Conservation (phyloP, 1,140 invertebrate genomes). For the Bradynema listronoti region DNA sequence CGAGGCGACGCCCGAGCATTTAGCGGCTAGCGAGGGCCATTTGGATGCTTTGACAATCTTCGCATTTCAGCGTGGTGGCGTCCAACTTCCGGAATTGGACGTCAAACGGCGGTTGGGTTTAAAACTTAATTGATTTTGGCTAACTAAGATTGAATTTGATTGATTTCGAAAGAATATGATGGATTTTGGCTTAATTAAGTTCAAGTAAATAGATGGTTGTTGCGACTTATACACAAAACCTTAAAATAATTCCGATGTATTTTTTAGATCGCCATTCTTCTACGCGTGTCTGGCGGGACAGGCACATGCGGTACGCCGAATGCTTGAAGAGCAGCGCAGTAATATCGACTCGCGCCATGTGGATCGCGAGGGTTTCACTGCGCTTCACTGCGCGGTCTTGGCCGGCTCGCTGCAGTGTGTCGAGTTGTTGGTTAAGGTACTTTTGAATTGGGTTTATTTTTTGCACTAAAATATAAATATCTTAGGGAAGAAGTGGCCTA, state of each 20-base stretch:
- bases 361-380: conserved; percentile 23
- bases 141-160: too few relatives aligned
- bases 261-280: conserved; percentile 36
- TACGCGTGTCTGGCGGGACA: conserved; percentile 43
- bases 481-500: too few relatives aligned
- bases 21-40: conserved; percentile 29
- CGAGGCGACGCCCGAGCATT: conserved; percentile 37
- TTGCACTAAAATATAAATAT: background rate
- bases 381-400: conserved; percentile 39
- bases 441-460: conserved; percentile 1
- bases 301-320: conserved; percentile 28
- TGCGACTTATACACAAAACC: too few relatives aligned
- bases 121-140: too few relatives aligned
- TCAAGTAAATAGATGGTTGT: too few relatives aligned
- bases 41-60: conserved; percentile 20
- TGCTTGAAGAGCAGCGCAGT: conserved; percentile 14
- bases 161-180: too few relatives aligned
- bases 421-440: conserved; percentile 16
- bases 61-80: conserved; percentile 19
- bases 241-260: too few relatives aligned
- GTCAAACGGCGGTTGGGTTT: conserved; percentile 25
- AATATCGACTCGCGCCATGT: conserved; percentile 16
- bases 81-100: conserved; percentile 15
- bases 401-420: conserved; percentile 35
- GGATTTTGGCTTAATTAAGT: too few relatives aligned